Conservation (phyloP, 2,113 vertebrate genomes). For the Cyanoramphus novaezelandiae region DNA sequence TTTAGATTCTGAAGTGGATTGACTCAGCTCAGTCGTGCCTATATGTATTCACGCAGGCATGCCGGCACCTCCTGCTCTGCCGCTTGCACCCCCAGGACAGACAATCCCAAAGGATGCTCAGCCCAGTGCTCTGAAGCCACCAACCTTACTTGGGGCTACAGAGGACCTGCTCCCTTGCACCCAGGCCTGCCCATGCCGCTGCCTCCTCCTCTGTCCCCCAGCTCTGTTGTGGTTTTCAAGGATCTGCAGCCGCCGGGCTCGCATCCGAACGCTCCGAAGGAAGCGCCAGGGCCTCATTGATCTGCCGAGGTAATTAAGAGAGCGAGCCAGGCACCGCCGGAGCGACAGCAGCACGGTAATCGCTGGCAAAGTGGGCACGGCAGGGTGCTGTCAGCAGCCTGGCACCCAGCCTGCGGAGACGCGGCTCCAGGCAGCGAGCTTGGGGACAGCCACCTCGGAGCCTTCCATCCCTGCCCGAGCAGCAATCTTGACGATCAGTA, state of each 20-base stretch:
- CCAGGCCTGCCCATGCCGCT: fast-evolving
- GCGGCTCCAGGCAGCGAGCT: background rate
- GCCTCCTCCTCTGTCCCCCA: background rate
- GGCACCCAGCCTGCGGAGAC: background rate
- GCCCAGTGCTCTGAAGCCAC: background rate
- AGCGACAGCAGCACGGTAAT: background rate
- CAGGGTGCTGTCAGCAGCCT: background rate
- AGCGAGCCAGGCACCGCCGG: background rate
- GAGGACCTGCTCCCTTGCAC: too few relatives aligned
- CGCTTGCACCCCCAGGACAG: fast-evolving
- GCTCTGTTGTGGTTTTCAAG: fast-evolving
- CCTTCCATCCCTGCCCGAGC: background rate
- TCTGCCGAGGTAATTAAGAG: background rate
- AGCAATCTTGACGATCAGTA: fast-evolving
- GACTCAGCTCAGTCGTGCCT: background rate
- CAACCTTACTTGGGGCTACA: fast-evolving
- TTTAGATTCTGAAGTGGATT: constrained; percentile 20
- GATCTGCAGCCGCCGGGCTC: background rate
- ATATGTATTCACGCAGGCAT: fast-evolving
- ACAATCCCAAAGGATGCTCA: background rate
- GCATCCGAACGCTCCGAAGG: background rate
- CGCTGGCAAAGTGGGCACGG: background rate
- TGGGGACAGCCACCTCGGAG: background rate
- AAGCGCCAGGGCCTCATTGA: background rate
- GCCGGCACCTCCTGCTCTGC: background rate